A percentile compares a stretch with the other conserved stretches of the same genome.
Conservation (phyloP, 2,797 vertebrate species). For the Hydrophis major region DNA sequence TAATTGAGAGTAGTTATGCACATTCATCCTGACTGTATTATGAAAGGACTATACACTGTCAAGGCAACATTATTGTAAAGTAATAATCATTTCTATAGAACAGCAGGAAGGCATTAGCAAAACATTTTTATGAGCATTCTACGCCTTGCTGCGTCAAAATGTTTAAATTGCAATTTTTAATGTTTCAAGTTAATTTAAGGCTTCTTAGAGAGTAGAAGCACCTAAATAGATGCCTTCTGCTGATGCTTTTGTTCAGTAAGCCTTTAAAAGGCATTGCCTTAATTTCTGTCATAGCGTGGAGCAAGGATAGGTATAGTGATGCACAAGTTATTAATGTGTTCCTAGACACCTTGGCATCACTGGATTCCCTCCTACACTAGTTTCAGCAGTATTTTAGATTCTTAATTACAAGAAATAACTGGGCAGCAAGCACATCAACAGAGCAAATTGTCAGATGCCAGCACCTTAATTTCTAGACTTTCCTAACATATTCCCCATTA, state of each 20-base stretch:
- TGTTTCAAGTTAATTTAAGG: background rate
- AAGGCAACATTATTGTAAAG: conserved; percentile 13
- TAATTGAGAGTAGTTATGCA: conserved; percentile 2
- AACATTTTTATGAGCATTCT: background rate
- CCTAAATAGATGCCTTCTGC: background rate
- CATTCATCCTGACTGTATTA: background rate
- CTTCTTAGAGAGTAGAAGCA: background rate
- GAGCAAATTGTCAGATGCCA: background rate
- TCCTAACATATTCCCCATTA: background rate
- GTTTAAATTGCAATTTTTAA: background rate
- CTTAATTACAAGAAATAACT: background rate
- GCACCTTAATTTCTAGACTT: background rate
- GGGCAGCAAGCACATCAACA: background rate
- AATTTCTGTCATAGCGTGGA: background rate
- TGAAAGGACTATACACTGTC: background rate
- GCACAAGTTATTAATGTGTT: background rate
- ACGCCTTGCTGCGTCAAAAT: background rate
- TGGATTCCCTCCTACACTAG: background rate
- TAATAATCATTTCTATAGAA: conserved; percentile 1
- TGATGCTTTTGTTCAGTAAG: background rate
- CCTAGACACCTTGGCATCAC: background rate
- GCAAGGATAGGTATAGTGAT: background rate
- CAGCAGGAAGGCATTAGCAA: background rate
- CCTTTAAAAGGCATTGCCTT: background rate
- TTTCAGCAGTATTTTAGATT: background rate